phyloP scores from a whole-genome alignment of 2,113 vertebrate genomes.

The Myotis brandtii region DNA sequence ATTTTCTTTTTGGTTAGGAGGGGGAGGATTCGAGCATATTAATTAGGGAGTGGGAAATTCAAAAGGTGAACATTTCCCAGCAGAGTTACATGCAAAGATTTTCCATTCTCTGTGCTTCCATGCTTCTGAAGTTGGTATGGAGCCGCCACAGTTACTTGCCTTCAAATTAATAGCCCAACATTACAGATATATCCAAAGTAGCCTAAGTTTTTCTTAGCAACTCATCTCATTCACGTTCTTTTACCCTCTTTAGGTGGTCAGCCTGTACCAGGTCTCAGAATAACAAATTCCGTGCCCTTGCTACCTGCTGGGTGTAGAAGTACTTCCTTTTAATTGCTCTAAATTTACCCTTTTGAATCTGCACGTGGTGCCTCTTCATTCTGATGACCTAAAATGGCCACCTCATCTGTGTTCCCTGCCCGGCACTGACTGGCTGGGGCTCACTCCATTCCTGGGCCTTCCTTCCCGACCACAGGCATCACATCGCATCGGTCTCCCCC shows the following conservation, averaged over 20 bases:
- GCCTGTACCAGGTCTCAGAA: not conserved
- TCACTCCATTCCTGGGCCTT: not conserved
- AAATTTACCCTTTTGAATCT: slow-evolving; percentile 42
- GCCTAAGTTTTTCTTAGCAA: slow-evolving; percentile 57
- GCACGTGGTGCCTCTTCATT: not conserved
- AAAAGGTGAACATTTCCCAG: not conserved
- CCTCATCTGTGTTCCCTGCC: not conserved
- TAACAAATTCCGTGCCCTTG: not conserved
- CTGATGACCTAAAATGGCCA: not conserved
- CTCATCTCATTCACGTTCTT: slow-evolving; percentile 11
- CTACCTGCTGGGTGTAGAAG: slow-evolving; percentile 7
- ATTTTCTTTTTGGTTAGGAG: not conserved
- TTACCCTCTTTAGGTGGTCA: slow-evolving; percentile 7
- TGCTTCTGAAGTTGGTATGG: slow-evolving; percentile 6
- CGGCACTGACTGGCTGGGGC: no score
- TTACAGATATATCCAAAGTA: slow-evolving; percentile 1
- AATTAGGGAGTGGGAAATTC: not conserved
- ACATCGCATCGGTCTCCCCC: accelerated
- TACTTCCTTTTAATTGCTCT: slow-evolving; percentile 62
- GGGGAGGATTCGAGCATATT: not conserved
- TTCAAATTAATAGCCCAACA: slow-evolving; percentile 32
- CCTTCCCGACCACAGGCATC: accelerated
- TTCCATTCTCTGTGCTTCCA: not conserved
- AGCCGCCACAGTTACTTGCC: not conserved
- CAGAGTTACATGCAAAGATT: not conserved